Evolutionary conservation across 2,113 vertebrate genomes (phyloP).

Genomic region (Gasterosteus aculeatus): DNA sequence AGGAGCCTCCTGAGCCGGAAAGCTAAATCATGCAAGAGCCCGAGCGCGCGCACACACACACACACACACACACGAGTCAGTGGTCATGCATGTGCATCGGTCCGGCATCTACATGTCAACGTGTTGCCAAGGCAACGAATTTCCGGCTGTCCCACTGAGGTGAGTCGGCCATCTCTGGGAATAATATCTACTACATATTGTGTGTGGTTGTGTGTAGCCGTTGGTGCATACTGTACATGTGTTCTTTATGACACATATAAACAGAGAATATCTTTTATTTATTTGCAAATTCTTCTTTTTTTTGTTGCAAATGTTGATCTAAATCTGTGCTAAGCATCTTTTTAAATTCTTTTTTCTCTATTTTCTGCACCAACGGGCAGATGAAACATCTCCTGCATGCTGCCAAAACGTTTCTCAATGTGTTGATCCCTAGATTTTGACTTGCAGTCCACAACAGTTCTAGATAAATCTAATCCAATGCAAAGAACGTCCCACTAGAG

Average conservation of each 20-base stretch:
- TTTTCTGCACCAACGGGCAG: constrained; percentile 35
- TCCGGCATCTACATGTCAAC: constrained; percentile 38
- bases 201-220: constrained; percentile 9
- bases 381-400: constrained; percentile 28
- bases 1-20: constrained; percentile 38
- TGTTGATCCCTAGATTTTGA: neutral
- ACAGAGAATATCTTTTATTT: constrained; percentile 15
- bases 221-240: constrained; percentile 23
- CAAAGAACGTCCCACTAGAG: neutral
- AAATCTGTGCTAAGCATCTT: neutral
- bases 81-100: constrained; percentile 21
- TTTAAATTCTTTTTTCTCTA: constrained; percentile 10
- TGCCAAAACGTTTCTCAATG: neutral
- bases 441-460: no score
- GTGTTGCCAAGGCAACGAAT: constrained; percentile 73
- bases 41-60: constrained; percentile 2
- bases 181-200: constrained; percentile 60
- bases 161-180: constrained; percentile 66
- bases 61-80: constrained; percentile 1
- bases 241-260: constrained; percentile 42
- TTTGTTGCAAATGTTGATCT: neutral
- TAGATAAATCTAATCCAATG: neutral
- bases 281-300: constrained; percentile 8
- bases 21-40: constrained; percentile 55
- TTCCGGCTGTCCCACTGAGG: constrained; percentile 52